Conservation (phyloP, 2,888 invertebrate genomes). For the Drosophila quinaria region DNA sequence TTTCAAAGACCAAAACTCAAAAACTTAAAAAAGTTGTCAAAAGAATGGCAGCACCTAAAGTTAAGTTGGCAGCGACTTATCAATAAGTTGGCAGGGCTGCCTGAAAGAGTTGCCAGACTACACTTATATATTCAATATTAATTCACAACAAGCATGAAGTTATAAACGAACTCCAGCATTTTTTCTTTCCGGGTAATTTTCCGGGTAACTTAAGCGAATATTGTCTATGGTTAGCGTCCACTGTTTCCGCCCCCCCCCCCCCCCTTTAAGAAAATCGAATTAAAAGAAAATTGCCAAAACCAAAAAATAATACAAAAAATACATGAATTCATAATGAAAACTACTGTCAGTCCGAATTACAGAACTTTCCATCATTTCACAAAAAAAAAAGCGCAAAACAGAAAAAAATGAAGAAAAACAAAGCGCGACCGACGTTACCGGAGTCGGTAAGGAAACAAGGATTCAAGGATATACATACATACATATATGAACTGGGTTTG, state of each 20-base stretch:
- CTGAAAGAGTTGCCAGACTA: not conserved
- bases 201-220: not conserved
- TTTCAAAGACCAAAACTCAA: not conserved
- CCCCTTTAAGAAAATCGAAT: constrained; percentile 9
- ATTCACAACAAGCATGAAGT: not conserved
- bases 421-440: constrained; percentile 14
- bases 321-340: constrained; percentile 81
- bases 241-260: not conserved
- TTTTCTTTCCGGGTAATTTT: not conserved
- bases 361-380: constrained; percentile 72
- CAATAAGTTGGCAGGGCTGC: constrained; percentile 4
- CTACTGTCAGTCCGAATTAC: constrained; percentile 80
- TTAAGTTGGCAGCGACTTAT: constrained; percentile 5
- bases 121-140: not conserved
- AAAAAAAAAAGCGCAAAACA: not conserved
- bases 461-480: constrained; percentile 24
- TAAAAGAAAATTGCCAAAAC: constrained; percentile 32
- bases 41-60: not conserved
- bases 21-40: not conserved
- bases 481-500: constrained; percentile 48
- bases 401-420: not conserved
- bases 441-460: constrained; percentile 31
- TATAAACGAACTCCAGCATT: not conserved
- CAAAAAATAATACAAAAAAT: constrained; percentile 42
- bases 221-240: not conserved